Base-by-base conservation (phyloP, 2,888 invertebrate genomes). In the Ichneumon xanthorius region DNA sequence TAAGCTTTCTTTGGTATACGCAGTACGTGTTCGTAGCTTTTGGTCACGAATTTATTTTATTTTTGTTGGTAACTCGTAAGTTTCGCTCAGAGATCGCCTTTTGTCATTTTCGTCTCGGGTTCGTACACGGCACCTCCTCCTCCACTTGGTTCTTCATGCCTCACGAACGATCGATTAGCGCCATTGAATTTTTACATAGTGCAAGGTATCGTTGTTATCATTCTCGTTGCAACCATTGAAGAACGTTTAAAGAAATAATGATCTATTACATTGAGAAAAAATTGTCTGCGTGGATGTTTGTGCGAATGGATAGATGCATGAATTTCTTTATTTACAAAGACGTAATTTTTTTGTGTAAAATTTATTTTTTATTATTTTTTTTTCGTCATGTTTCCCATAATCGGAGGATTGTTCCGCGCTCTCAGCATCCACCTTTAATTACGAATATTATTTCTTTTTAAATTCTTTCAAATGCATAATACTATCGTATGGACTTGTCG, bases 81-180 rank as follows among this genome's bases (percentile, higher is more conserved):
- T 30, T 67, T 77, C 77, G n/a, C 37, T 77, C 48, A 53, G 53
- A 30, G 16, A 33, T 26, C 67, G 33, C n/a, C 48, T 68, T 55
- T 67, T 67, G 79, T 79, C 73, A 83, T 83, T 83, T 79, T 79
- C 68, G 79, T 61, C 55, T 75, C 73, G 53, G 14, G 50, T 78
- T 83, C 82, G 82, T 72, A 71, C 84, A 84, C 81, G 84, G 80
- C 84, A 84, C 81, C 77, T 84, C 81, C 84, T 77, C 72, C 77
- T 72, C 76, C 61, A 33, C 61, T 72, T 58, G 71, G 71, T 84
- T 80, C 63, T 80, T 67, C 81, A 77, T 45, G 80, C 80, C 70
- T 71, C 53, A 48, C 70, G 61, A 76, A 68, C 80, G 77, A 65
- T 58, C 61, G 63, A 71, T 77, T 63, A 67, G 48, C 53, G 55